Conservation (phyloP, 2,888 invertebrate genomes). For the Neoitamus cyanurus region DNA sequence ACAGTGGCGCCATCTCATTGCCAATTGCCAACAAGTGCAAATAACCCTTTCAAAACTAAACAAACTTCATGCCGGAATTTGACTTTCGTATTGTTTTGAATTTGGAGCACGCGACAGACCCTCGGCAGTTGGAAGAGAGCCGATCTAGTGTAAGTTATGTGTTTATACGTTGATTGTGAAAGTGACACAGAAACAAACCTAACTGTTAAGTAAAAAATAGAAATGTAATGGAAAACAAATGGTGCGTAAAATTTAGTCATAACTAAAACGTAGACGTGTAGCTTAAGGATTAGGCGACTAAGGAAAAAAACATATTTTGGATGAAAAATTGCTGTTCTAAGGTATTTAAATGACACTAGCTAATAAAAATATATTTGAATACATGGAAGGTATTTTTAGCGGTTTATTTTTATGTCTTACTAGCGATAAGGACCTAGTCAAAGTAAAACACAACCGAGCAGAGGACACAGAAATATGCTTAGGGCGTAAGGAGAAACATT, state of each 20-base stretch:
- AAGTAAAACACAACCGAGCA: background rate
- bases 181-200: background rate
- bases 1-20: no score
- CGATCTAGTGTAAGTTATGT: no score
- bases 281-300: background rate
- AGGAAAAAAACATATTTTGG: conserved; percentile 39
- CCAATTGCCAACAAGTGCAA: no score
- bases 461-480: background rate
- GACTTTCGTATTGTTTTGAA: no score
- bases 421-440: background rate
- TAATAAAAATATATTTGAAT: conserved; percentile 19
- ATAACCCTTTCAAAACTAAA: no score
- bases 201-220: background rate
- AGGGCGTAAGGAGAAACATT: background rate
- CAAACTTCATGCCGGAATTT: no score
- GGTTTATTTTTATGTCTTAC: conserved; percentile 42
- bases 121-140: no score
- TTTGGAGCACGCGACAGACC: no score
- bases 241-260: conserved; percentile 33
- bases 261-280: conserved; percentile 8
- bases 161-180: background rate
- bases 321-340: conserved; percentile 40
- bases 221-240: conserved; percentile 12
- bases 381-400: conserved; percentile 35
- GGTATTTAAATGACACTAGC: conserved; percentile 21